These are phyloP conservation scores for Protobothrops flavoviridis DNA, from an alignment of 2,113 vertebrate species.

Conservation along the genomic window DNA sequence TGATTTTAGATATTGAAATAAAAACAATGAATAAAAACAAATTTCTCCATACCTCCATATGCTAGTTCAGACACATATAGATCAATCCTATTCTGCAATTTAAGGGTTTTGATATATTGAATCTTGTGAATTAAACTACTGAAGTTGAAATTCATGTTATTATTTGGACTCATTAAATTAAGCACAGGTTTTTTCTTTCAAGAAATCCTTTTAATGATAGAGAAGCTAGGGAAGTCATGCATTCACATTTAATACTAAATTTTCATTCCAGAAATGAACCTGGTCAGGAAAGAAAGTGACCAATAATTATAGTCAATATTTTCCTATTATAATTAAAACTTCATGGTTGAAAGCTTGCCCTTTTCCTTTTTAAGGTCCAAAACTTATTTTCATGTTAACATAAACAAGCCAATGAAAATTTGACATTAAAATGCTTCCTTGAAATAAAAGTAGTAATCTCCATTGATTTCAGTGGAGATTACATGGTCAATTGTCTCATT, in stretches of 20 bases:
- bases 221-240: conserved; percentile 26
- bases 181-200: conserved; percentile 1
- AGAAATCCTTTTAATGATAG: conserved; percentile 33
- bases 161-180: conserved; percentile 31
- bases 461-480: not conserved
- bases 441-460: not conserved
- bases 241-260: conserved; percentile 10
- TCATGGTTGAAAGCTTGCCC: conserved; percentile 2
- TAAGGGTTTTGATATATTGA: not conserved
- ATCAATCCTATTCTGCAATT: not conserved
- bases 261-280: conserved; percentile 47
- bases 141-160: conserved; percentile 10
- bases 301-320: not conserved
- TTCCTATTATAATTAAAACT: not conserved
- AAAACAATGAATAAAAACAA: too few species aligned
- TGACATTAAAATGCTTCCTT: not conserved
- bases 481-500: not conserved
- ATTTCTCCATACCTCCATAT: too few species aligned
- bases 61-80: too few species aligned
- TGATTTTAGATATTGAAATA: too few species aligned
- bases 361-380: not conserved
- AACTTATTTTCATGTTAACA: not conserved
- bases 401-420: not conserved
- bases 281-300: conserved; percentile 21
- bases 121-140: conserved; percentile 27